Conservation (phyloP, 2,113 vertebrate genomes). For the Neopipo cinnamomea region DNA sequence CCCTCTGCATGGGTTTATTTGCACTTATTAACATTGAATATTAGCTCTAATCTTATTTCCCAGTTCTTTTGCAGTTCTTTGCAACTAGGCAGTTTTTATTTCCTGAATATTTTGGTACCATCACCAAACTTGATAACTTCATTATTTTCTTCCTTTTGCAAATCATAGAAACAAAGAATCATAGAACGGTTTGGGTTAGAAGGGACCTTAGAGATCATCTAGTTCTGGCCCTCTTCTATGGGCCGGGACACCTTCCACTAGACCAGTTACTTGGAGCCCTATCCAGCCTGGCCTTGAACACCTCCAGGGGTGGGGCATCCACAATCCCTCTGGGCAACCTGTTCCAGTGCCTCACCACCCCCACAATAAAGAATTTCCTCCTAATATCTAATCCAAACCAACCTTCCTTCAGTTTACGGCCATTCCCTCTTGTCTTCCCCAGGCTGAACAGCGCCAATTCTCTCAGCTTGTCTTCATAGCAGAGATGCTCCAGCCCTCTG, state of each 20-base stretch:
- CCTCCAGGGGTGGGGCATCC: not conserved
- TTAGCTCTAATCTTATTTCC: not conserved
- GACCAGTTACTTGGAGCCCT: not conserved
- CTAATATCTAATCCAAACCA: not conserved
- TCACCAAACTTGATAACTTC: not conserved
- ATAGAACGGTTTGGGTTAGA: too few relatives aligned
- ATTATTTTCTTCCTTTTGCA: not conserved
- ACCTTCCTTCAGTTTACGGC: not conserved
- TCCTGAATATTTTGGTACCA: not conserved
- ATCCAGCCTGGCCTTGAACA: not conserved
- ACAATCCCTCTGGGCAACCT: not conserved
- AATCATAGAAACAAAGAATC: not conserved
- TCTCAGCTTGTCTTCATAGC: not conserved
- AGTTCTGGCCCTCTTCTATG: not conserved
- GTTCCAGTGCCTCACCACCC: not conserved
- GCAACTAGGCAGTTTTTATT: not conserved
- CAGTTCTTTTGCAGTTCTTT: not conserved
- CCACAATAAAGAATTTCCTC: not conserved
- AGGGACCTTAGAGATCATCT: not conserved
- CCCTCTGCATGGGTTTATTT: not conserved
- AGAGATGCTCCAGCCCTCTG: not conserved
- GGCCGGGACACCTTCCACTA: not conserved
- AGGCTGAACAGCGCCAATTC: not conserved
- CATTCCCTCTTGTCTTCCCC: not conserved
- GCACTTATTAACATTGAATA: not conserved